A percentile compares a stretch with the other conserved stretches of the same genome.
phyloP scores from a whole-genome alignment of 2,113 vertebrate genomes.

The Cinclus mexicanus region DNA sequence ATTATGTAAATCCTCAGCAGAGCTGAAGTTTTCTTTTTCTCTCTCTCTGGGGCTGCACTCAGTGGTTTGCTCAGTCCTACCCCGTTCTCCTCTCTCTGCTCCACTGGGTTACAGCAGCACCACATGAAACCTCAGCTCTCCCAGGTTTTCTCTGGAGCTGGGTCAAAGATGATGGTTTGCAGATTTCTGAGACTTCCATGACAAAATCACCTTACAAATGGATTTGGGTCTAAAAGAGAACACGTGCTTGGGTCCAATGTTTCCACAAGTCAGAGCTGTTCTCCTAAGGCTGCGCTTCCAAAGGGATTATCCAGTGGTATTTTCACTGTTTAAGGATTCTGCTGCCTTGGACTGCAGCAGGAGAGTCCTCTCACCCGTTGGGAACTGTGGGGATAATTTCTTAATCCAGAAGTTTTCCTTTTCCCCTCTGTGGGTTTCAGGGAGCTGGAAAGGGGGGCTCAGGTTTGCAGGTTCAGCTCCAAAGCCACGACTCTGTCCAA shows the following conservation, averaged over 20 bases:
- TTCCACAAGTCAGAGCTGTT: background rate
- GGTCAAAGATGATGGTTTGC: background rate
- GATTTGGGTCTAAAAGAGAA: background rate
- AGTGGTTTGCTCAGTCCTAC: background rate
- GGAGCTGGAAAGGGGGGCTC: background rate
- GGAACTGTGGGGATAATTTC: background rate
- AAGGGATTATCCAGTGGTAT: background rate
- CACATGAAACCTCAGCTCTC: background rate
- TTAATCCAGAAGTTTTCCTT: background rate
- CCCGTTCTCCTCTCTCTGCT: background rate
- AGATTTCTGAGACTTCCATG: background rate
- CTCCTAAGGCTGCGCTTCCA: background rate
- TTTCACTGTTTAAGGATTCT: background rate
- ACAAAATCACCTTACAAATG: background rate
- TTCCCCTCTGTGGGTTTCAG: background rate
- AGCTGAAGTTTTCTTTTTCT: constrained; percentile 61
- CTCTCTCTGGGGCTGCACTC: background rate
- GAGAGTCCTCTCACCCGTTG: background rate
- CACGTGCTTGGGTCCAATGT: background rate
- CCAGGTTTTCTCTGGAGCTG: background rate
- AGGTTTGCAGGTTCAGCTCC: background rate
- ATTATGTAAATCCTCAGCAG: constrained; percentile 68
- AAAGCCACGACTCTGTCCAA: background rate
- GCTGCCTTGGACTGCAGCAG: background rate
- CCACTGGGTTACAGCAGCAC: background rate